These are phyloP conservation scores for Phymatocera aterrima DNA, from an alignment of 2,888 invertebrate genomes.

Conservation along the genomic window DNA sequence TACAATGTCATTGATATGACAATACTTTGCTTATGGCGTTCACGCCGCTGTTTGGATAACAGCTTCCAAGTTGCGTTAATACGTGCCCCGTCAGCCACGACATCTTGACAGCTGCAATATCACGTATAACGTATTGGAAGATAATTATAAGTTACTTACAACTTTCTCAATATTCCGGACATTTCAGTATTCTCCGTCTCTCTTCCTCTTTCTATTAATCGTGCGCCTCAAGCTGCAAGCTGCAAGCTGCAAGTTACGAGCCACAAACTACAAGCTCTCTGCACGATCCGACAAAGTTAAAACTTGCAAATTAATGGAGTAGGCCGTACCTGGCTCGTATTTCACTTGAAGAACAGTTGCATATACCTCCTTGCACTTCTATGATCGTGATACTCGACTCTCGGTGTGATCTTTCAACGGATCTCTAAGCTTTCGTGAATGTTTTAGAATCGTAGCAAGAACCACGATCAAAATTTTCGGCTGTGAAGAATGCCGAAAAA, in stretches of 20 bases:
- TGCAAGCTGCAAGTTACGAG: background rate
- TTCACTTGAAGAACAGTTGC: slow-evolving; percentile 4
- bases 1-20: background rate
- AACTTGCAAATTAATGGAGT: slow-evolving; percentile 40
- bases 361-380: background rate
- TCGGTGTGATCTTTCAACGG: background rate
- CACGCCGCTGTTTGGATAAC: slow-evolving; percentile 18
- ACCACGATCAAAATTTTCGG: background rate
- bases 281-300: slow-evolving; percentile 26
- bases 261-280: background rate
- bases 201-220: no score
- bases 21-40: background rate
- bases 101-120: slow-evolving; percentile 35
- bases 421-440: background rate
- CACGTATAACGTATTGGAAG: slow-evolving; percentile 42
- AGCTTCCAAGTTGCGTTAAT: slow-evolving; percentile 8
- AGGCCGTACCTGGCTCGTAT: slow-evolving; percentile 44
- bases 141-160: slow-evolving; percentile 42
- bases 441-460: background rate
- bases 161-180: slow-evolving; percentile 30
- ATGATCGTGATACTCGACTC: slow-evolving; percentile 18
- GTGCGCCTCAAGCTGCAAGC: background rate
- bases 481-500: background rate
- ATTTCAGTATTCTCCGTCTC: slow-evolving; percentile 7
- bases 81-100: background rate